phyloP scores from a whole-genome alignment of 2,113 vertebrate species.

The Bubalus kerabau region DNA sequence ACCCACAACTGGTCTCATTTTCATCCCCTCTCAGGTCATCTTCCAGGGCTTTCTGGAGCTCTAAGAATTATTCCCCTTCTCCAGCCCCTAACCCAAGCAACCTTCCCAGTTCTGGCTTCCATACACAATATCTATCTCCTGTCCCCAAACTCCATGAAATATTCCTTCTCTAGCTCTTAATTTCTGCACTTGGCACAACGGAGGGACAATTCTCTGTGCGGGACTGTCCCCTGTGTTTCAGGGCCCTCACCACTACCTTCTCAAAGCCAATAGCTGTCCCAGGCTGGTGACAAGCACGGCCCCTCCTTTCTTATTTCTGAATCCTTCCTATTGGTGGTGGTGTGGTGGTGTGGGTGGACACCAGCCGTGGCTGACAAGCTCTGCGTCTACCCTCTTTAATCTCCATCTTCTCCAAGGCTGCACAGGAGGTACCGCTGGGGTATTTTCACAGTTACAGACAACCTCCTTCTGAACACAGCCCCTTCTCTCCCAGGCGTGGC shows the following conservation, averaged over 20 bases:
- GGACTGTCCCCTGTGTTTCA: not conserved
- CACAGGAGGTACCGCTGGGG: not conserved
- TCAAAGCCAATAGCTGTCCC: not conserved
- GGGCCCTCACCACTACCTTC: not conserved
- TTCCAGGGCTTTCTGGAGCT: not conserved
- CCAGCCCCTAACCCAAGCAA: no score
- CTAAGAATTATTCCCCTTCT: not conserved
- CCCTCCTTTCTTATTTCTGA: not conserved
- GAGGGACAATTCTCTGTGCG: not conserved
- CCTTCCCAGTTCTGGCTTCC: not conserved
- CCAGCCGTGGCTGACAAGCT: not conserved
- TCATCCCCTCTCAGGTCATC: not conserved
- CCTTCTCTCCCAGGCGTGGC: not conserved
- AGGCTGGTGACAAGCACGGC: not conserved
- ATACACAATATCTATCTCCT: rapidly evolving
- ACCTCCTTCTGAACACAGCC: not conserved
- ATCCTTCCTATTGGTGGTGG: not conserved
- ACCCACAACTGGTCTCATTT: not conserved
- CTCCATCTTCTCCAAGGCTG: not conserved
- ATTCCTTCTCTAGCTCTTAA: not conserved
- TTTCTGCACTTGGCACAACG: not conserved
- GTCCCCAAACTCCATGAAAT: not conserved
- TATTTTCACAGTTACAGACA: not conserved
- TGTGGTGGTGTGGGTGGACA: rapidly evolving
- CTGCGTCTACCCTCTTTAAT: not conserved